Percentiles rank a stretch among this genome's conserved stretches.
Evolutionary conservation across 2,113 vertebrate genomes (phyloP).

Genomic region (Telmatochromis brachygnathus): DNA sequence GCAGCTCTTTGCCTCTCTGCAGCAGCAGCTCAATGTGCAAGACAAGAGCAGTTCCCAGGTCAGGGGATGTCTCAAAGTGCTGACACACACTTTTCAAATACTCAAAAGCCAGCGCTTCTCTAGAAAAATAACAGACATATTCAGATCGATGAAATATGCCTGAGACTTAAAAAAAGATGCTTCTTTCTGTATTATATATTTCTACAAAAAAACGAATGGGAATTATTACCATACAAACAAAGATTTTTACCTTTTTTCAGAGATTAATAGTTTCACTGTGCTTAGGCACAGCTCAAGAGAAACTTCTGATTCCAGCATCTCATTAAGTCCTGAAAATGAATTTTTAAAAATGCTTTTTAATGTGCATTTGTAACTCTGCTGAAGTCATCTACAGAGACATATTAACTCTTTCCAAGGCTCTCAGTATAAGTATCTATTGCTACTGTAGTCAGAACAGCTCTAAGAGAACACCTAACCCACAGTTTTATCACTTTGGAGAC

Average conservation of each 20-base stretch:
- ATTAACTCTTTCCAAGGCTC: background rate
- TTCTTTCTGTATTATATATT: background rate
- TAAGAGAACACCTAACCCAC: background rate
- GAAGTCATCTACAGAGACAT: background rate
- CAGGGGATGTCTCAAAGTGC: conserved; percentile 79
- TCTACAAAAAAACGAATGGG: background rate
- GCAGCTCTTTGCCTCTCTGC: conserved; percentile 75
- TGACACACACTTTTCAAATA: conserved; percentile 78
- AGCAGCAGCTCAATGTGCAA: conserved; percentile 82
- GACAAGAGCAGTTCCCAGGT: conserved; percentile 75
- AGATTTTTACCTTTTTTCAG: conserved; percentile 75
- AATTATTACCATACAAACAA: background rate
- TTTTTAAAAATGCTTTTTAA: background rate
- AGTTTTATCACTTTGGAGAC: background rate
- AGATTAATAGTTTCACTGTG: conserved; percentile 77
- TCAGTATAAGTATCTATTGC: background rate
- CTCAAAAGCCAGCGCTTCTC: conserved; percentile 80
- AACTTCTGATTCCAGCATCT: conserved; percentile 70
- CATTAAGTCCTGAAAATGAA: conserved; percentile 68
- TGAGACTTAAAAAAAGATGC: background rate
- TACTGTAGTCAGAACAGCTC: background rate
- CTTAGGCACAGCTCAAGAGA: conserved; percentile 78
- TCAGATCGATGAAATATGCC: background rate
- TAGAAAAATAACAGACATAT: conserved; percentile 43
- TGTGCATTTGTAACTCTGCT: background rate